phyloP scores from a whole-genome alignment of 2,888 invertebrate genomes.

The Pristionchus entomophagus region DNA sequence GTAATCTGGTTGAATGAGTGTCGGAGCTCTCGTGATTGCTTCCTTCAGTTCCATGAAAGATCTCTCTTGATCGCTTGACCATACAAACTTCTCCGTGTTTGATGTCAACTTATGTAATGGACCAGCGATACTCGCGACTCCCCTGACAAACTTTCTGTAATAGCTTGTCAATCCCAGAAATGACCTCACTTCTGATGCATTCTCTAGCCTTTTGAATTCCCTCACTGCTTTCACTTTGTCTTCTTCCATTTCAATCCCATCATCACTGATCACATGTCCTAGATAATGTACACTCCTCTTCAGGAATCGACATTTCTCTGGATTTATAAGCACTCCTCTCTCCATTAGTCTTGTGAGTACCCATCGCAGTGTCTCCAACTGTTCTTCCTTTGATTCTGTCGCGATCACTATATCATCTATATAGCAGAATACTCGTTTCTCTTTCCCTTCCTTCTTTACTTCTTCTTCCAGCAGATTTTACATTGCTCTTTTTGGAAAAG shows the following conservation, averaged over 20 bases:
- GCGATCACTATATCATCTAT: slow-evolving; percentile 59
- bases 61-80: slow-evolving; percentile 48
- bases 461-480: slow-evolving; percentile 52
- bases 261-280: slow-evolving; percentile 48
- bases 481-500: slow-evolving; percentile 67
- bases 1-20: slow-evolving; percentile 50
- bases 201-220: slow-evolving; percentile 49
- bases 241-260: slow-evolving; percentile 48
- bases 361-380: neutral
- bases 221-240: slow-evolving; percentile 49
- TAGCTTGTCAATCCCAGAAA: slow-evolving; percentile 61
- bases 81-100: slow-evolving; percentile 47
- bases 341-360: slow-evolving; percentile 14
- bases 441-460: slow-evolving; percentile 14
- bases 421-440: slow-evolving; percentile 52
- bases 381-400: neutral
- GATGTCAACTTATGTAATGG: slow-evolving; percentile 55
- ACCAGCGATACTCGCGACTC: slow-evolving; percentile 53
- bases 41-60: slow-evolving; percentile 57
- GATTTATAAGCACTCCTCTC: slow-evolving; percentile 38
- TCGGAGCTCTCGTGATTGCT: slow-evolving; percentile 49
- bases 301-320: slow-evolving; percentile 49
- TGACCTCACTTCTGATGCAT: slow-evolving; percentile 48
- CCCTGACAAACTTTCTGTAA: slow-evolving; percentile 57
- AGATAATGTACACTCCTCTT: slow-evolving; percentile 48